A percentile compares a stretch with the other conserved stretches of the same genome.
phyloP scores from a whole-genome alignment of 2,113 vertebrate genomes.

The Cairina moschata region DNA sequence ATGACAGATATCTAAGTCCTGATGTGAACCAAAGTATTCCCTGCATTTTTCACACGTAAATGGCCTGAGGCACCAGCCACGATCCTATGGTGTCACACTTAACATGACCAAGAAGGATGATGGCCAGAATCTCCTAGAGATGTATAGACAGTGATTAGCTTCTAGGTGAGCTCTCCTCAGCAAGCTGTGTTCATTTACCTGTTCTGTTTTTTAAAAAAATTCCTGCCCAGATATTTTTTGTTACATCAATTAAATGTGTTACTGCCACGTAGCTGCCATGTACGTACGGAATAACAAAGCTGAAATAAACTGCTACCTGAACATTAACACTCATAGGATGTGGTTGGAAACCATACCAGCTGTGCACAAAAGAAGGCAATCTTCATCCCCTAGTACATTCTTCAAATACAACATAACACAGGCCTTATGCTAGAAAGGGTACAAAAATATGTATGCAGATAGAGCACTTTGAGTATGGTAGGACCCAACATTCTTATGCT shows the following conservation, averaged over 20 bases:
- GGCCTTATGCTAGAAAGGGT: neutral
- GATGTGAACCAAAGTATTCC: neutral
- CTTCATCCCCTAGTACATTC: neutral
- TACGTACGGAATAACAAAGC: neutral
- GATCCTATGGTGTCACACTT: neutral
- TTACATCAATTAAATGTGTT: neutral
- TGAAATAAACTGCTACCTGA: neutral
- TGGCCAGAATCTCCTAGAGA: neutral
- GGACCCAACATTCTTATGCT: neutral
- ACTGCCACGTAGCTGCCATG: neutral
- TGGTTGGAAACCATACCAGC: neutral
- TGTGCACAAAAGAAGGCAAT: neutral
- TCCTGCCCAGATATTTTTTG: neutral
- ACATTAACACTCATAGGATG: neutral
- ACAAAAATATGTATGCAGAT: rapidly evolving
- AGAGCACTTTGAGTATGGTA: neutral
- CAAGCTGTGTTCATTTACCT: neutral
- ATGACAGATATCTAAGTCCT: neutral
- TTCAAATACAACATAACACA: rapidly evolving
- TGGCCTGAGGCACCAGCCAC: neutral
- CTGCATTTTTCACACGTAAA: neutral
- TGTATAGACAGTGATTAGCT: neutral
- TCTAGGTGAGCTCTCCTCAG: neutral
- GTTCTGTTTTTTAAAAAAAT: neutral
- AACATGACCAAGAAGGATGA: neutral